Percentiles rank a stretch among this genome's conserved stretches.
Conservation (phyloP, 2,888 invertebrate genomes). For the Drepanosiphum platanoidis region DNA sequence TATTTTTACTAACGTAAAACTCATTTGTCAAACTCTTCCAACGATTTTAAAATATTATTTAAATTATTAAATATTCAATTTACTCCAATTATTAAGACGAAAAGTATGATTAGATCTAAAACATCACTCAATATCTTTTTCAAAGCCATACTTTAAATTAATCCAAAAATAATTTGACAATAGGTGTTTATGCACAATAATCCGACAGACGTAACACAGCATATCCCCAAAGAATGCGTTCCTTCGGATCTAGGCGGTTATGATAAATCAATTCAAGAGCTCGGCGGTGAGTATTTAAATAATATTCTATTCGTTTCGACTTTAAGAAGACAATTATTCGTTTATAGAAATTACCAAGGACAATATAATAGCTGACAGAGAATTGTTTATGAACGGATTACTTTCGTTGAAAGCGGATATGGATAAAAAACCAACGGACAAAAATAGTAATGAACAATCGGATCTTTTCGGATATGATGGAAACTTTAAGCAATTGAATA, state of each 20-base stretch:
- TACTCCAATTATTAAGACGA: too few relatives aligned
- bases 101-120: too few relatives aligned
- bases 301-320: background rate
- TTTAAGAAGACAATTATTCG: background rate
- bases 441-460: conserved; percentile 32
- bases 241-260: conserved; percentile 24
- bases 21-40: too few relatives aligned
- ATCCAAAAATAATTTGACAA: background rate
- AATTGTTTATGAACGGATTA: conserved; percentile 39
- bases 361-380: conserved; percentile 23
- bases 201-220: conserved; percentile 9
- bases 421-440: conserved; percentile 26
- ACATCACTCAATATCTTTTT: too few relatives aligned
- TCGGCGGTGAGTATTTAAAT: conserved; percentile 24
- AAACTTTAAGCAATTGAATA: conserved; percentile 52
- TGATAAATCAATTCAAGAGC: conserved; percentile 39
- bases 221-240: conserved; percentile 43
- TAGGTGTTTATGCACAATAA: conserved; percentile 45
- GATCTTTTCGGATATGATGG: conserved; percentile 43
- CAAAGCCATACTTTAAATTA: background rate
- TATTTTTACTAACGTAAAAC: too few relatives aligned
- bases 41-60: too few relatives aligned
- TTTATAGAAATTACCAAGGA: conserved; percentile 1
- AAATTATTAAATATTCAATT: too few relatives aligned
- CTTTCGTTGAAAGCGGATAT: conserved; percentile 51